Conservation (phyloP, 92 coral and sea anemone species). For the Galaxea fascicularis region DNA sequence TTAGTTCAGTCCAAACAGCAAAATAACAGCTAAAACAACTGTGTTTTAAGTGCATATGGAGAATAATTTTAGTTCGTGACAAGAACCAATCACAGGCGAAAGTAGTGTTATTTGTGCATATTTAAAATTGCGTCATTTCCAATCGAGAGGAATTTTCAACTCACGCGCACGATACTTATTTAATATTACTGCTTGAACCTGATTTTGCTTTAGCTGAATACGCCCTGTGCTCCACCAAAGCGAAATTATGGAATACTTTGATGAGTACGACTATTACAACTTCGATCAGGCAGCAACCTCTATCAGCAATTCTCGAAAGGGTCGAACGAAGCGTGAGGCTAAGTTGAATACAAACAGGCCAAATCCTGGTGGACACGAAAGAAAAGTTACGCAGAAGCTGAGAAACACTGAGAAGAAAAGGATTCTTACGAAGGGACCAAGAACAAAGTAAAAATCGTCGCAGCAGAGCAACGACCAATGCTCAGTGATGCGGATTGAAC, state of each 20-base stretch:
- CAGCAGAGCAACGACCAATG: background rate
- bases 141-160: no score
- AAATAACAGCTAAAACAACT: background rate
- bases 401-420: conserved; percentile 84
- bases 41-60: background rate
- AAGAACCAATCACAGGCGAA: conserved; percentile 2
- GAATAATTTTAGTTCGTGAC: background rate
- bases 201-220: background rate
- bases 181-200: background rate
- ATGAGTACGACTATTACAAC: conserved; percentile 90
- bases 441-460: conserved; percentile 9
- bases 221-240: background rate
- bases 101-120: background rate
- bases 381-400: conserved; percentile 83
- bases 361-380: conserved; percentile 94
- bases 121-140: conserved; percentile 12
- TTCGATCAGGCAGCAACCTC: conserved; percentile 71
- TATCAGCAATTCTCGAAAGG: conserved; percentile 76
- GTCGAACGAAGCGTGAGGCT: conserved; percentile 86
- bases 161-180: background rate
- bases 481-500: background rate
- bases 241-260: conserved; percentile 68
- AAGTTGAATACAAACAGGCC: conserved; percentile 88
- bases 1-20: no score
- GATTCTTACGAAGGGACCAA: conserved; percentile 27